Conservation (phyloP, 2,888 invertebrate genomes). For the Cremastobaeus sp. region DNA sequence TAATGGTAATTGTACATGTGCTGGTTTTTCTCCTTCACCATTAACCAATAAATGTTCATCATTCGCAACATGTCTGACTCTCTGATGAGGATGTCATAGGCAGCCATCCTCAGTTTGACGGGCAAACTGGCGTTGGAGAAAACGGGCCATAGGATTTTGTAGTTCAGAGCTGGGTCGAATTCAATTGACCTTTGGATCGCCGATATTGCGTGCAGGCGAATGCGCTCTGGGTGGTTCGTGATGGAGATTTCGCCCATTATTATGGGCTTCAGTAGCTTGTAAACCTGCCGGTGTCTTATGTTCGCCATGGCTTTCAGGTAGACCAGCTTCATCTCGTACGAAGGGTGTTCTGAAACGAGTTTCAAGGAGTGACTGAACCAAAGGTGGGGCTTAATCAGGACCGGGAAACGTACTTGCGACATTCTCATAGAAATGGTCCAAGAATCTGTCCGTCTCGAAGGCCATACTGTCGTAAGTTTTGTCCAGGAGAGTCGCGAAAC, state of each 20-base stretch:
- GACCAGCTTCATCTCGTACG: constrained; percentile 75
- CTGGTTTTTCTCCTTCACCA: constrained; percentile 77
- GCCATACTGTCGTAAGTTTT: constrained; percentile 66
- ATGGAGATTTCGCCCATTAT: constrained; percentile 73
- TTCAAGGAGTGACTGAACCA: no score
- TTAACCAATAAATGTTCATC: constrained; percentile 78
- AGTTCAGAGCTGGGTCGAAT: constrained; percentile 65
- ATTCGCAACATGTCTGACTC: constrained; percentile 73
- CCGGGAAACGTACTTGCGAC: constrained; percentile 74
- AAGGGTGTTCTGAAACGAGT: constrained; percentile 65
- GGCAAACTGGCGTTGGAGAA: constrained; percentile 76
- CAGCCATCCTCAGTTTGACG: constrained; percentile 76
- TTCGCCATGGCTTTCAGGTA: constrained; percentile 79
- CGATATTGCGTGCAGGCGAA: constrained; percentile 78
- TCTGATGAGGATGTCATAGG: constrained; percentile 77
- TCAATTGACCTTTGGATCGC: constrained; percentile 71
- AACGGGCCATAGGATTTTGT: constrained; percentile 79
- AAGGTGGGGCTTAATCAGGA: no score
- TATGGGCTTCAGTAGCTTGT: constrained; percentile 76
- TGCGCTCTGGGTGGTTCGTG: constrained; percentile 68
- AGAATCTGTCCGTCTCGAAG: constrained; percentile 65
- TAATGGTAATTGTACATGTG: constrained; percentile 79
- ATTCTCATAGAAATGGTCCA: constrained; percentile 70
- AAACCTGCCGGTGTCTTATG: constrained; percentile 74
- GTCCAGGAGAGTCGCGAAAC: constrained; percentile 78